Conservation (phyloP, 2,888 invertebrate species). For the Latrodectus elegans region DNA sequence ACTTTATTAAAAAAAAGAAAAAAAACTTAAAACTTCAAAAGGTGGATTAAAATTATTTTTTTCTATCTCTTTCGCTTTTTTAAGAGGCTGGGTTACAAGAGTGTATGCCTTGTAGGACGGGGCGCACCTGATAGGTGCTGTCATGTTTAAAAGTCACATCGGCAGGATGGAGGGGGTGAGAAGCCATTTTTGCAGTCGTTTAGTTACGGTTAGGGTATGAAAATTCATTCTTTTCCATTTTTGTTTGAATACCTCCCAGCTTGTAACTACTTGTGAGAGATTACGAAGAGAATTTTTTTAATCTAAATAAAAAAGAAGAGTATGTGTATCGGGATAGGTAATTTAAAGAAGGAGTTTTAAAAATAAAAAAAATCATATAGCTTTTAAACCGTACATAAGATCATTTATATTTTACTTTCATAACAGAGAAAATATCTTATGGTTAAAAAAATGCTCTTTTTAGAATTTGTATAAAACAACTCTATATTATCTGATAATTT, state of each 20-base stretch:
- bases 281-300: background rate
- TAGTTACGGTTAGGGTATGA: conserved; percentile 23
- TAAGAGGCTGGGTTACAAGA: background rate
- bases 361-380: background rate
- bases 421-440: too few species aligned
- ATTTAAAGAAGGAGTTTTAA: background rate
- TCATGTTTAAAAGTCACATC: background rate
- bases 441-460: too few species aligned
- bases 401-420: too few species aligned
- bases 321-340: background rate
- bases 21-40: conserved; percentile 7
- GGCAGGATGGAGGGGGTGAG: background rate
- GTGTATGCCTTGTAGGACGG: background rate
- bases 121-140: background rate
- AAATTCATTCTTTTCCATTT: conserved; percentile 11
- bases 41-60: background rate
- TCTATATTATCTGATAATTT: too few species aligned
- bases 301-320: background rate
- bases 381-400: background rate
- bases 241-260: background rate
- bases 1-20: conserved; percentile 2
- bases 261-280: background rate
- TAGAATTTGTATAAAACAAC: too few species aligned
- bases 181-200: conserved; percentile 18
- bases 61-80: background rate